A percentile compares a stretch with the other conserved stretches of the same genome.
These are phyloP conservation scores for Heterodera filipjevi DNA, from an alignment of 2,888 invertebrate species.

Conservation along the genomic window DNA sequence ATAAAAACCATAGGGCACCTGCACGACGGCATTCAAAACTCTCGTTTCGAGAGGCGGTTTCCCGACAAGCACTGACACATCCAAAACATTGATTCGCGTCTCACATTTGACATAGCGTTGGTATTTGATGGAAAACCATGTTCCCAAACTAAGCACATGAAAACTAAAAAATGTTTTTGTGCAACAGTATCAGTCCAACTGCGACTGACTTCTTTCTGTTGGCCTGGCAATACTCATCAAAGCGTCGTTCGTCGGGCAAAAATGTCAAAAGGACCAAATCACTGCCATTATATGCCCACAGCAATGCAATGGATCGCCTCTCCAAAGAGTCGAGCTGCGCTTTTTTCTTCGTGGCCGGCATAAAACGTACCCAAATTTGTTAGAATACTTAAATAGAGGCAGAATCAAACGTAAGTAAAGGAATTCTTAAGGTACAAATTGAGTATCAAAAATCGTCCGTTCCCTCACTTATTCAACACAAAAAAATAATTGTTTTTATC, in stretches of 20 bases:
- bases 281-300: neutral
- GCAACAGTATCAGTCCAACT: neutral
- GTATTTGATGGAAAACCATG: neutral
- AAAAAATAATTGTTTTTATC: too few relatives aligned
- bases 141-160: constrained; percentile 1
- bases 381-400: neutral
- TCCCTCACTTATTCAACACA: too few relatives aligned
- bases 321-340: neutral
- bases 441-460: too few relatives aligned
- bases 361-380: neutral
- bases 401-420: neutral
- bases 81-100: neutral
- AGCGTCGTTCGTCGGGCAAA: neutral
- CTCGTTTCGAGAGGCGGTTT: neutral
- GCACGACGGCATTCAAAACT: neutral
- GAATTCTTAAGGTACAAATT: neutral
- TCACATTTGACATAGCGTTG: constrained; percentile 1
- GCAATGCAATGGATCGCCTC: neutral
- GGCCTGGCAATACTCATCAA: constrained; percentile 1
- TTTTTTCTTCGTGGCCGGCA: neutral
- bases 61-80: neutral
- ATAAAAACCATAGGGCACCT: neutral
- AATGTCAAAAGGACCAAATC: constrained; percentile 10
- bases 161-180: neutral
- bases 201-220: neutral